A percentile compares a stretch with the other conserved stretches of the same genome.
phyloP scores from a whole-genome alignment of 2,888 invertebrate genomes.

The Drosophila recens region DNA sequence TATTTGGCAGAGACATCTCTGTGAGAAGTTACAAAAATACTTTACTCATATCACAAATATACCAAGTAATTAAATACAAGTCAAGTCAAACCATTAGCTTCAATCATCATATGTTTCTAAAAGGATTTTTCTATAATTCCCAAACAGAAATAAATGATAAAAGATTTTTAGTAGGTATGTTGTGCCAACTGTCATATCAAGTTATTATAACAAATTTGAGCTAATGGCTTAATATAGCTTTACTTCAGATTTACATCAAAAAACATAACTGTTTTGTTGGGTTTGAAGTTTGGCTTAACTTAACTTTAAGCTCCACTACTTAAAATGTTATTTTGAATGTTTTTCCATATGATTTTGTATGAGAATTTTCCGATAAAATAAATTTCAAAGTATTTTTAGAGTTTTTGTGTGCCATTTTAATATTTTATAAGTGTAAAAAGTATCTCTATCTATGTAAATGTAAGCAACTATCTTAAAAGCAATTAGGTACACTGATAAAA shows the following conservation, averaged over 20 bases:
- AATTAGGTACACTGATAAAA: no score
- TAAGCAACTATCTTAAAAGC: no score
- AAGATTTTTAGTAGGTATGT: neutral
- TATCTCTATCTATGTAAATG: no score
- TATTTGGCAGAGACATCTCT: constrained; percentile 39
- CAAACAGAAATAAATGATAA: neutral
- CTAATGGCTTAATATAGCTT: neutral
- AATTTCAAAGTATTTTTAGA: no score
- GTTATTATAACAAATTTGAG: neutral
- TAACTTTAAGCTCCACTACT: no score
- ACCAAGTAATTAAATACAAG: constrained; percentile 5
- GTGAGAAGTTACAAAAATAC: constrained; percentile 11
- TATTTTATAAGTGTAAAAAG: no score
- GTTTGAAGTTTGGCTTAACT: no score
- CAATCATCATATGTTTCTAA: neutral
- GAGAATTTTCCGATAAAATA: no score
- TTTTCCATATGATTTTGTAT: no score
- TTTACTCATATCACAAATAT: constrained; percentile 1
- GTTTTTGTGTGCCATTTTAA: no score
- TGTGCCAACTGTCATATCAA: neutral
- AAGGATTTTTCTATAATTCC: neutral
- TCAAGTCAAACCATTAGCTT: neutral
- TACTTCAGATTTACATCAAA: neutral
- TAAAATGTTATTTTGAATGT: no score
- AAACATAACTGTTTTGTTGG: no score